Evolutionary conservation across 2,113 vertebrate genomes (phyloP).

Genomic region (Mus pahari): DNA sequence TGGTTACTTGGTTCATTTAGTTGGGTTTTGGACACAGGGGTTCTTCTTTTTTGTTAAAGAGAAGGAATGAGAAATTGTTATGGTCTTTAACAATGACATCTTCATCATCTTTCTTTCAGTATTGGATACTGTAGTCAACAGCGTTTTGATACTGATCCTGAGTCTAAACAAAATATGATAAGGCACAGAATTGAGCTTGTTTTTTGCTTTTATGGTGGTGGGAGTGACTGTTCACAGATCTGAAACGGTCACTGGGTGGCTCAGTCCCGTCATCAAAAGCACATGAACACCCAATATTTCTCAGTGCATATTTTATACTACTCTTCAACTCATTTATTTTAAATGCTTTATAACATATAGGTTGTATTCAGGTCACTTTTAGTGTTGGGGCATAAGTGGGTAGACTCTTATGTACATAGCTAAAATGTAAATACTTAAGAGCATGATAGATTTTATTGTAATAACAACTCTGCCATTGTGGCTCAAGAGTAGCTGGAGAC

Average conservation of each 20-base stretch:
- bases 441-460: neutral
- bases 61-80: neutral
- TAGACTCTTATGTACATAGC: neutral
- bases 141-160: neutral
- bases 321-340: neutral
- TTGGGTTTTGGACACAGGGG: no score
- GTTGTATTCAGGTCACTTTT: conserved; percentile 43
- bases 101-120: conserved; percentile 25
- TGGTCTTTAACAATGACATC: neutral
- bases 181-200: neutral
- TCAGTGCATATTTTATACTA: neutral
- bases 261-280: neutral
- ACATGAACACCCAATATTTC: neutral
- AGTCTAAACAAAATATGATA: neutral
- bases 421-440: conserved; percentile 41
- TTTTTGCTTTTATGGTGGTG: neutral
- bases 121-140: neutral
- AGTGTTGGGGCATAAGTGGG: neutral
- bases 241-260: neutral
- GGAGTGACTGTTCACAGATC: neutral
- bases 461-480: neutral
- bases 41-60: neutral
- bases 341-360: conserved; percentile 32
- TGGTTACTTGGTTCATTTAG: no score
- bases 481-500: conserved; percentile 14